Conservation (phyloP, 2,113 vertebrate species). For the Sceloporus undulatus region DNA sequence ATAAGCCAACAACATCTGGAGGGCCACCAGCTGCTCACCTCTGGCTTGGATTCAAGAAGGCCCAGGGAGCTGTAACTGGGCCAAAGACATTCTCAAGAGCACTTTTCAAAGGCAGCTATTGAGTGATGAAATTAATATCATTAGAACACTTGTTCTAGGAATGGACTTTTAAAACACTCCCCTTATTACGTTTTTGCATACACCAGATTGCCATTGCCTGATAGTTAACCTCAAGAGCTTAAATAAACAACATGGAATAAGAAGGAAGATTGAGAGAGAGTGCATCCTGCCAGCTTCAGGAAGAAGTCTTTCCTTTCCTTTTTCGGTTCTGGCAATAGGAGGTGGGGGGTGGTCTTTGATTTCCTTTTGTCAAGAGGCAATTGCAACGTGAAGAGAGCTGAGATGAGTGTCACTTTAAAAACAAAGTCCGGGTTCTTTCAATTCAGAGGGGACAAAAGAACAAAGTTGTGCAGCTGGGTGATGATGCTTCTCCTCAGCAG, state of each 20-base stretch:
- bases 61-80: conserved; percentile 25
- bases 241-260: conserved; percentile 73
- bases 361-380: conserved; percentile 72
- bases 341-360: conserved; percentile 60
- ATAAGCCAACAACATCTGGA: neutral
- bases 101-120: conserved; percentile 62
- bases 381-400: conserved; percentile 70
- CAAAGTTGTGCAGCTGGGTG: conserved; percentile 81
- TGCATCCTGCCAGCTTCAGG: conserved; percentile 76
- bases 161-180: conserved; percentile 60
- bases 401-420: conserved; percentile 78
- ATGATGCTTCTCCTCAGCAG: conserved; percentile 78
- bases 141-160: conserved; percentile 57
- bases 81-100: conserved; percentile 65
- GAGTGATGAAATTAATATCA: conserved; percentile 67
- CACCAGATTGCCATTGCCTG: conserved; percentile 62
- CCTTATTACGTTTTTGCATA: conserved; percentile 71
- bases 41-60: neutral
- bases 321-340: conserved; percentile 72
- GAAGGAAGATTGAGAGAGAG: conserved; percentile 61
- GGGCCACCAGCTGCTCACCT: neutral
- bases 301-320: conserved; percentile 75
- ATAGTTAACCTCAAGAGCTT: conserved; percentile 69
- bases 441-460: conserved; percentile 74
- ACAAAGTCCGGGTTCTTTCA: conserved; percentile 70